Evolutionary conservation across 1,140 invertebrate genomes (phyloP).

Genomic region (Calephelis nemesis): DNA sequence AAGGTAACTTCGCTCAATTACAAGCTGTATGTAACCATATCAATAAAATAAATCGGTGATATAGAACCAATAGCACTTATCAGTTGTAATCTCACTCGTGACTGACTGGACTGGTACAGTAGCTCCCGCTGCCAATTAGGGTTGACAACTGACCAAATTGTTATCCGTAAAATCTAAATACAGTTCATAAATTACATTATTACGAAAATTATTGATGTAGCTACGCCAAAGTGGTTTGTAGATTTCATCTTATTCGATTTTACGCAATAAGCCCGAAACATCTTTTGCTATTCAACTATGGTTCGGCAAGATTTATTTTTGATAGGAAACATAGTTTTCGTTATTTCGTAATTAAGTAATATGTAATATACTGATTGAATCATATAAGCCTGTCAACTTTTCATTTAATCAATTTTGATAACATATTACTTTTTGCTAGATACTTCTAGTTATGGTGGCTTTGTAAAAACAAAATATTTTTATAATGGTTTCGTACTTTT

Average conservation of each 20-base stretch:
- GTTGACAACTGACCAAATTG: slow-evolving; percentile 19
- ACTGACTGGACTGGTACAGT: slow-evolving; percentile 35
- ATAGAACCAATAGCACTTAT: slow-evolving; percentile 25
- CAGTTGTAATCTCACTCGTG: slow-evolving; percentile 31
- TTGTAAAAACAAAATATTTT: no score
- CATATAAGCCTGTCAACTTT: no score
- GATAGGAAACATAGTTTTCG: no score
- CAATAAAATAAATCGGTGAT: slow-evolving; percentile 16
- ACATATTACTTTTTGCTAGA: no score
- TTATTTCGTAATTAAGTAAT: no score
- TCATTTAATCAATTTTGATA: no score
- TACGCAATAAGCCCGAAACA: neutral
- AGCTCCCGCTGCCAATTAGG: slow-evolving; percentile 27
- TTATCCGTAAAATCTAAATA: slow-evolving; percentile 13
- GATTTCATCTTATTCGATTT: slow-evolving; percentile 2
- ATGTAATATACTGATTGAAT: no score
- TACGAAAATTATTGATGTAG: slow-evolving; percentile 17
- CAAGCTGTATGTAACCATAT: slow-evolving; percentile 8
- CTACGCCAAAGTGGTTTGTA: neutral
- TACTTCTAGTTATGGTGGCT: no score
- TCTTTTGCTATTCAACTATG: no score
- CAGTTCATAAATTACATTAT: slow-evolving; percentile 10
- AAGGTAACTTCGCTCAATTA: neutral
- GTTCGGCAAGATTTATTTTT: no score
- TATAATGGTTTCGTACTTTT: no score